phyloP scores from a whole-genome alignment of 2,113 vertebrate genomes.

The Prunella himalayana region DNA sequence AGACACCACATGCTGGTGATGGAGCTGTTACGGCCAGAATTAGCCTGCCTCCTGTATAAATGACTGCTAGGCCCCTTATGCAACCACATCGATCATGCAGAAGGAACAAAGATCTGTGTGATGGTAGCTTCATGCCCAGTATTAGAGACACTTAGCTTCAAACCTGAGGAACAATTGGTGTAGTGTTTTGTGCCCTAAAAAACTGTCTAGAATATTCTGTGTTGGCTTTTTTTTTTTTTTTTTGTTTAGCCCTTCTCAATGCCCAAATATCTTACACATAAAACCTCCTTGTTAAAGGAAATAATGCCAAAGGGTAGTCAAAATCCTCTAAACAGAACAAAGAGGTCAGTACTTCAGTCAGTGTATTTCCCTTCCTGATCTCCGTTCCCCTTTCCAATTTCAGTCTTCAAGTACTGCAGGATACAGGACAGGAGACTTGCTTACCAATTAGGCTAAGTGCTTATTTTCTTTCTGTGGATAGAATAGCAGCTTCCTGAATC shows the following conservation, averaged over 20 bases:
- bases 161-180: background rate
- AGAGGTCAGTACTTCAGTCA: background rate
- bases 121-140: background rate
- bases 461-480: background rate
- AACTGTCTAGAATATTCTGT: background rate
- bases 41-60: background rate
- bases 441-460: background rate
- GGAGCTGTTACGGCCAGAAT: background rate
- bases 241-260: background rate
- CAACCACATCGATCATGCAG: background rate
- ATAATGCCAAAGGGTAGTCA: background rate
- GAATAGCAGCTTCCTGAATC: background rate
- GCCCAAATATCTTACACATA: background rate
- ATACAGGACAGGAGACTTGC: background rate
- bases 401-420: background rate
- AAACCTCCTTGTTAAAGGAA: constrained; percentile 16
- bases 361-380: background rate
- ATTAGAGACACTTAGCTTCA: background rate
- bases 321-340: constrained; percentile 14
- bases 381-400: background rate
- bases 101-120: background rate
- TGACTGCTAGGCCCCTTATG: background rate
- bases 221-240: background rate
- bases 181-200: background rate
- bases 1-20: fast-evolving